phyloP scores from a whole-genome alignment of 2,888 invertebrate species.

The Pandemis corylana region DNA sequence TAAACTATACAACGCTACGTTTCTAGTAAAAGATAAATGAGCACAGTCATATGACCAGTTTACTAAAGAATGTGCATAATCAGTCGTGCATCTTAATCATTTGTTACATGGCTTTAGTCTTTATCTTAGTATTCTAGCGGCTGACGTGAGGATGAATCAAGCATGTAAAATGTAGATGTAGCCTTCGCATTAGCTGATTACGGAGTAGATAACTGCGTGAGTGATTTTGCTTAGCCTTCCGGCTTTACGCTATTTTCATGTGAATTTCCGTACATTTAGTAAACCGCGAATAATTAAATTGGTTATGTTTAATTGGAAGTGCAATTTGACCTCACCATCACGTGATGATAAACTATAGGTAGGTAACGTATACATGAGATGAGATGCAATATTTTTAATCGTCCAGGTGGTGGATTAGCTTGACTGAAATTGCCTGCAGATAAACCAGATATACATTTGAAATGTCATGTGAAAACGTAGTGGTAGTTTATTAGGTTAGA shows the following conservation, averaged over 20 bases:
- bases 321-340: background rate
- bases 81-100: slow-evolving; percentile 41
- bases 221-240: slow-evolving; percentile 39
- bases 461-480: background rate
- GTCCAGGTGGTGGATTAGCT: background rate
- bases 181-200: slow-evolving; percentile 38
- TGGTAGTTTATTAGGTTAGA: slow-evolving; percentile 8
- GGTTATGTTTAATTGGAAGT: background rate
- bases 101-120: slow-evolving; percentile 34
- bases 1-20: slow-evolving; percentile 13
- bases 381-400: too few relatives aligned
- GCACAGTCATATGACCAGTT: slow-evolving; percentile 32
- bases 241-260: slow-evolving; percentile 27
- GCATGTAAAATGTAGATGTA: slow-evolving; percentile 37
- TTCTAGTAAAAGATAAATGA: slow-evolving; percentile 28
- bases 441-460: background rate
- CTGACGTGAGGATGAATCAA: slow-evolving; percentile 41
- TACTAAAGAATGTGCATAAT: slow-evolving; percentile 41
- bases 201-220: slow-evolving; percentile 36
- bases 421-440: background rate
- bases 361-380: too few relatives aligned
- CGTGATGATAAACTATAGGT: background rate
- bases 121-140: slow-evolving; percentile 39
- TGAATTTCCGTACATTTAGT: background rate
- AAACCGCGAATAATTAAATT: background rate